Conservation (phyloP, 1,140 invertebrate species). For the Chymomyza costata region DNA sequence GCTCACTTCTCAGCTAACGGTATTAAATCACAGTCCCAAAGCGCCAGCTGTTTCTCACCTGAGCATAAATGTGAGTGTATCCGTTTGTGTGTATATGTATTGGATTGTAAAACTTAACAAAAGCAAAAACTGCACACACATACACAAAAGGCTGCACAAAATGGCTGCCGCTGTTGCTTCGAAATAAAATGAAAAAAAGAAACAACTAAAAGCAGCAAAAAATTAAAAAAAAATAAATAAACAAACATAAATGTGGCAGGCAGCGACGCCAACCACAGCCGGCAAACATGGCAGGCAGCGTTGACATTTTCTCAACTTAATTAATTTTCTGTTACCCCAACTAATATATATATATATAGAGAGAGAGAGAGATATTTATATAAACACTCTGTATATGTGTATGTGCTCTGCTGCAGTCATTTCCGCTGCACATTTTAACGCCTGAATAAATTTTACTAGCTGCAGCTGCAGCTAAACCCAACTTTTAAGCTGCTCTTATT, state of each 20-base stretch:
- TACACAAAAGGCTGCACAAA: slow-evolving; percentile 41
- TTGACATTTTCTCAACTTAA: slow-evolving; percentile 72
- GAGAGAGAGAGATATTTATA: slow-evolving; percentile 4
- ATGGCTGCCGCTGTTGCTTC: too few relatives aligned
- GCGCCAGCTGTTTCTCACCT: slow-evolving; percentile 23
- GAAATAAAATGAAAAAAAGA: too few relatives aligned
- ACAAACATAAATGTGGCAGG: slow-evolving; percentile 33
- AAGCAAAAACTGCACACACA: slow-evolving; percentile 8
- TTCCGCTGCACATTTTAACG: slow-evolving; percentile 57
- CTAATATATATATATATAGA: slow-evolving; percentile 36
- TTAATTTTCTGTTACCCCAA: slow-evolving; percentile 57
- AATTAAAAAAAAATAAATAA: slow-evolving; percentile 44
- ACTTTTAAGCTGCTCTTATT: too few relatives aligned
- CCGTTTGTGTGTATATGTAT: slow-evolving; percentile 4
- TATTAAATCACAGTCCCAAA: too few relatives aligned
- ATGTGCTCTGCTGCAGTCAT: slow-evolving; percentile 19
- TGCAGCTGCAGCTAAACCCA: background rate
- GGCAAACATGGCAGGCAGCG: slow-evolving; percentile 31
- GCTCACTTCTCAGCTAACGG: slow-evolving; percentile 33
- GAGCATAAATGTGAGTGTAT: slow-evolving; percentile 11
- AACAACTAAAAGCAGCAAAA: slow-evolving; percentile 34
- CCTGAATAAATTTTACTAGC: slow-evolving; percentile 58
- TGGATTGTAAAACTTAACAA: slow-evolving; percentile 40
- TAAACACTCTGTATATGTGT: background rate
- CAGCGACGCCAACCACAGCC: background rate